Evolutionary conservation across 1,140 invertebrate genomes (phyloP).

Genomic region (Ladona fulva): DNA sequence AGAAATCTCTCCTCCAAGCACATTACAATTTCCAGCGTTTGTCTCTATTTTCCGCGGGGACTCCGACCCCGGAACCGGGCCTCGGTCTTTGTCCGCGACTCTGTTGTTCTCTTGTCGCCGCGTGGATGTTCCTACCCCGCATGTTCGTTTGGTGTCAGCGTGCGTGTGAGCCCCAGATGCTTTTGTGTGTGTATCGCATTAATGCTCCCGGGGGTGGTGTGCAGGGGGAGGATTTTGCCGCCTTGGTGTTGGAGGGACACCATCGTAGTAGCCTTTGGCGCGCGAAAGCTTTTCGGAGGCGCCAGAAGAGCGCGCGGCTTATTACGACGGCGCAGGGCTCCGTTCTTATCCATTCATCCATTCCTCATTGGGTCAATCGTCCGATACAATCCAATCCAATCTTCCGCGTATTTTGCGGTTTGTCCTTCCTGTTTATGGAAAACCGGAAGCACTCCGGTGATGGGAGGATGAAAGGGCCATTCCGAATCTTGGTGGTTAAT

Average conservation of each 20-base stretch:
- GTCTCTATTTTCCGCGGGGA: neutral
- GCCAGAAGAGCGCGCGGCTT: neutral
- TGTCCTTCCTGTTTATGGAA: neutral
- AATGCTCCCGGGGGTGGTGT: neutral
- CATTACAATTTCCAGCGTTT: neutral
- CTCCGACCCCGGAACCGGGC: too few species aligned
- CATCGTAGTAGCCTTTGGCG: neutral
- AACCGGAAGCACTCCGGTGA: too few species aligned
- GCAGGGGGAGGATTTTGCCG: neutral
- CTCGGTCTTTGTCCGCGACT: too few species aligned
- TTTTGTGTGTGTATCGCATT: too few species aligned
- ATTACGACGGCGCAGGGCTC: neutral
- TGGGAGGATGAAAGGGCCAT: too few species aligned
- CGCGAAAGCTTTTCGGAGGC: neutral
- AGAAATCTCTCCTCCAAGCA: neutral
- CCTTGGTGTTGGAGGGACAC: neutral
- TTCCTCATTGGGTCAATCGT: neutral
- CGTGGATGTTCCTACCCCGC: too few species aligned
- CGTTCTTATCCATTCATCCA: neutral
- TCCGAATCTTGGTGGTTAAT: too few species aligned
- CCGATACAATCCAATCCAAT: neutral
- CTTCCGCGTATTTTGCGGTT: neutral
- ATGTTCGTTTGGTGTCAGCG: too few species aligned
- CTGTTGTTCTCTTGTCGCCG: too few species aligned
- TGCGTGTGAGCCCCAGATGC: too few species aligned